Evolutionary conservation across 1,140 invertebrate species (phyloP).

Genomic region (Drosophila quadrilineata): DNA sequence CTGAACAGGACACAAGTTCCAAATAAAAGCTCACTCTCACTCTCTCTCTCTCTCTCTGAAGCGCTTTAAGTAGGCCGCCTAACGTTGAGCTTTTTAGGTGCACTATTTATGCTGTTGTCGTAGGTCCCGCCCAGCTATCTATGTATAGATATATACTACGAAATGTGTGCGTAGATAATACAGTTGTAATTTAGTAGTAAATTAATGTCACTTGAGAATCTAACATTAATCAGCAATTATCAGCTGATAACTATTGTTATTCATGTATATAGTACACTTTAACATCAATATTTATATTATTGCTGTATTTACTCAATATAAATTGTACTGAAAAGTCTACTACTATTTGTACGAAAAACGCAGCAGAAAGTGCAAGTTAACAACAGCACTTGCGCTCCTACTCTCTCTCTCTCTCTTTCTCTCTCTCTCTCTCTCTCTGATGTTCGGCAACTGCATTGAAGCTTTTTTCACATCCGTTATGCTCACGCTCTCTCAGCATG

Average conservation of each 20-base stretch:
- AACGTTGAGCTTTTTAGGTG: conserved; percentile 3
- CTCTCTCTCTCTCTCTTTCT: no score
- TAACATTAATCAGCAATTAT: no score
- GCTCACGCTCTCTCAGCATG: conserved; percentile 11
- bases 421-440: no score
- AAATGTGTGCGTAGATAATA: not conserved
- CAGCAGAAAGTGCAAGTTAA: conserved; percentile 71
- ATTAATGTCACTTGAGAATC: no score
- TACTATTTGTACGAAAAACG: conserved; percentile 43
- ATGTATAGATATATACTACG: no score
- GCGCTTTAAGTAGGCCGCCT: conserved; percentile 38
- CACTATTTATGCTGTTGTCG: conserved; percentile 48
- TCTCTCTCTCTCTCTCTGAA: conserved; percentile 13
- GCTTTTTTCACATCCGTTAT: conserved; percentile 28
- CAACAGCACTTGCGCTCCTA: conserved; percentile 34
- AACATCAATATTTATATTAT: no score
- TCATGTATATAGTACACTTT: no score
- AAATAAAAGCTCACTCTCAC: not conserved
- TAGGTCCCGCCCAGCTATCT: conserved; percentile 32
- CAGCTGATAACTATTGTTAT: no score
- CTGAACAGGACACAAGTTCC: not conserved
- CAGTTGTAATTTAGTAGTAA: no score
- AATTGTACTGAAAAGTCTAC: conserved; percentile 40
- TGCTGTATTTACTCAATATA: no score
- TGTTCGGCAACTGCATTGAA: conserved; percentile 15